Percentiles rank a stretch among this genome's conserved stretches.
phyloP scores from a whole-genome alignment of 2,797 vertebrate species.

The Monodelphis domestica region DNA sequence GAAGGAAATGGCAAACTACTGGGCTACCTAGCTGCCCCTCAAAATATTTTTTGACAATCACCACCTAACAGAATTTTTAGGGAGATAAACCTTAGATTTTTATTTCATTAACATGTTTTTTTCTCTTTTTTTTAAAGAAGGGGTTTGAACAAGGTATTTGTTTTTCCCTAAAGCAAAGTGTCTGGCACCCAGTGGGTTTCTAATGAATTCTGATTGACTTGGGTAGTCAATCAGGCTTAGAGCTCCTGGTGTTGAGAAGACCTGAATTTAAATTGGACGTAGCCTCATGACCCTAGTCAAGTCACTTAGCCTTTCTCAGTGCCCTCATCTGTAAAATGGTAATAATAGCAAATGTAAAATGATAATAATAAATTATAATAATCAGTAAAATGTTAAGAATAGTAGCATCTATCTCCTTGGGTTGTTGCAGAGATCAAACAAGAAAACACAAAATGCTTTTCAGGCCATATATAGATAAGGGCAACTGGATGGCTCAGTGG shows the following conservation, averaged over 20 bases:
- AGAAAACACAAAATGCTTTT: background rate
- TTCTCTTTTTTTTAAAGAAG: slow-evolving; percentile 43
- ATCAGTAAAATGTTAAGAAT: no score
- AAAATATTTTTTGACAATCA: slow-evolving; percentile 60
- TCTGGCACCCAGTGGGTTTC: background rate
- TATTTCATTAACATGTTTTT: slow-evolving; percentile 16
- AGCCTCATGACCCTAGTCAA: background rate
- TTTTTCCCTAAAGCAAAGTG: slow-evolving; percentile 32
- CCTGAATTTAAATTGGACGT: background rate
- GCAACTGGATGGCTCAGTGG: no score
- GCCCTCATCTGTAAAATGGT: background rate
- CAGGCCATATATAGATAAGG: background rate
- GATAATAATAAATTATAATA: no score
- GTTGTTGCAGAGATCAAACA: background rate
- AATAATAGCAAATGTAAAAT: no score
- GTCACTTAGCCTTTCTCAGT: background rate
- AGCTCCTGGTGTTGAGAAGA: background rate
- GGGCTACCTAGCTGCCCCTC: no score
- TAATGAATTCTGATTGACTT: background rate
- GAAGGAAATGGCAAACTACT: no score
- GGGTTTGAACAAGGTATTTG: slow-evolving; percentile 43
- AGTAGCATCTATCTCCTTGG: background rate
- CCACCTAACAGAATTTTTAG: background rate
- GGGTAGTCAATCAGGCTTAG: background rate
- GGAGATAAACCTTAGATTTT: background rate